phyloP scores from a whole-genome alignment of 2,888 invertebrate genomes.

The Cepaea hortensis region DNA sequence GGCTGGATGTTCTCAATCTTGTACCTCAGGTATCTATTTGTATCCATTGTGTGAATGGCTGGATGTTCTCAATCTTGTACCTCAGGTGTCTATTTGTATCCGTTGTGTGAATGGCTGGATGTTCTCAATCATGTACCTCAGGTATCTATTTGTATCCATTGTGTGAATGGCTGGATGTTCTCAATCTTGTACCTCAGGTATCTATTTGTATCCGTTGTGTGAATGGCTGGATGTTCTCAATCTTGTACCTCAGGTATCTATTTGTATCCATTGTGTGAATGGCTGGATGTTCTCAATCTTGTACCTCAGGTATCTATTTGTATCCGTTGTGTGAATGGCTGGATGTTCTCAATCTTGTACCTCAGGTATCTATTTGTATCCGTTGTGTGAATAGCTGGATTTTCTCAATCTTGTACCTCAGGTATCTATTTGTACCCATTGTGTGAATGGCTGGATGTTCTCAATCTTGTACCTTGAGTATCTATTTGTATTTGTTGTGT shows the following conservation, averaged over 20 bases:
- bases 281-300: too few relatives aligned
- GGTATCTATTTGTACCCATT: too few relatives aligned
- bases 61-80: too few relatives aligned
- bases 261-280: too few relatives aligned
- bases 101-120: conserved; percentile 4
- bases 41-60: too few relatives aligned
- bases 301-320: too few relatives aligned
- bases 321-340: conserved; percentile 12
- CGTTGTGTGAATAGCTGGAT: neutral
- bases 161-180: neutral
- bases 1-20: neutral
- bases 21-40: neutral
- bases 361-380: conserved; percentile 77
- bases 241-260: neutral
- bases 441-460: neutral
- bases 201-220: too few relatives aligned
- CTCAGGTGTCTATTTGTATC: neutral
- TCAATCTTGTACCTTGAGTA: neutral
- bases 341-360: conserved; percentile 83
- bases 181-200: neutral
- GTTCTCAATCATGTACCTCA: conserved; percentile 86
- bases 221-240: neutral
- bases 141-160: conserved; percentile 58
- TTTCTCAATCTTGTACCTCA: neutral
- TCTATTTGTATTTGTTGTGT: too few relatives aligned